Evolutionary conservation across 2,113 vertebrate species (phyloP).

Genomic region (Pluvianellus socialis): DNA sequence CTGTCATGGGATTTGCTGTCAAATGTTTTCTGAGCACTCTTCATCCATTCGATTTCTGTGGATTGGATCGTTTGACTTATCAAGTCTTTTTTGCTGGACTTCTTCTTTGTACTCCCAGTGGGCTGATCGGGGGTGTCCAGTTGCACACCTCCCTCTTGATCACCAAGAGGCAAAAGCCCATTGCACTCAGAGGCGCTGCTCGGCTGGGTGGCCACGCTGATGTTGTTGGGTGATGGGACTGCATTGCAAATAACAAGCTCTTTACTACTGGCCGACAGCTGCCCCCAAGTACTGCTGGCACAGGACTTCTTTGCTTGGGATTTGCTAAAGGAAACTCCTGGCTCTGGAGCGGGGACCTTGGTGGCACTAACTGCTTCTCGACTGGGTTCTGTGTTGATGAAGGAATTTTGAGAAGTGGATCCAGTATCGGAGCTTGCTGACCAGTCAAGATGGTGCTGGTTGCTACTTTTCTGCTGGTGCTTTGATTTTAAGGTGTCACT

Average conservation of each 20-base stretch:
- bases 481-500: conserved; percentile 92
- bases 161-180: conserved; percentile 71
- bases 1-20: conserved; percentile 78
- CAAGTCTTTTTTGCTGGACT: conserved; percentile 90
- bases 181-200: conserved; percentile 66
- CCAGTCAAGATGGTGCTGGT: conserved; percentile 89
- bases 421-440: conserved; percentile 78
- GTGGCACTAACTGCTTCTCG: conserved; percentile 80
- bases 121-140: conserved; percentile 86
- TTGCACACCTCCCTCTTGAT: conserved; percentile 81
- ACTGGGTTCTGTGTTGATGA: conserved; percentile 80
- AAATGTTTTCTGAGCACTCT: conserved; percentile 83
- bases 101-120: conserved; percentile 85
- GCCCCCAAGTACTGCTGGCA: conserved; percentile 73
- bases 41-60: conserved; percentile 84
- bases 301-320: conserved; percentile 81
- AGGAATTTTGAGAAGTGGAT: conserved; percentile 79
- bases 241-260: conserved; percentile 69
- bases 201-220: conserved; percentile 21
- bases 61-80: conserved; percentile 79
- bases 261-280: conserved; percentile 68
- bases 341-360: conserved; percentile 79
- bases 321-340: conserved; percentile 80
- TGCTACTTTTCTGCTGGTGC: conserved; percentile 90
- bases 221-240: conserved; percentile 60